Percentiles rank a stretch among this genome's conserved stretches.
Evolutionary conservation across 2,888 invertebrate species (phyloP).

Genomic region (Leucozona laternaria): DNA sequence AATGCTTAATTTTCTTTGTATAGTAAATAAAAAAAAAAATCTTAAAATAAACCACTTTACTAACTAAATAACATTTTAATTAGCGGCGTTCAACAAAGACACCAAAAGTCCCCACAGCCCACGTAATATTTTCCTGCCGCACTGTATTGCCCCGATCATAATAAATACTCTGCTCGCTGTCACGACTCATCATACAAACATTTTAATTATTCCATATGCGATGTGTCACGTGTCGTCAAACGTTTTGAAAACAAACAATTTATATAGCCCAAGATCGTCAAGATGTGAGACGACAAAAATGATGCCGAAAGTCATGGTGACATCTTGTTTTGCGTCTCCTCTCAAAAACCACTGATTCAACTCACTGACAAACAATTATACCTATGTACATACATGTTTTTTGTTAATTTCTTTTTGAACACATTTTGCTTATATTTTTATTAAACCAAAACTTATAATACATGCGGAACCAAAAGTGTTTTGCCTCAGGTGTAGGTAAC

Average conservation of each 20-base stretch:
- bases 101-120: constrained; percentile 12
- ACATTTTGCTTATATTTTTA: background rate
- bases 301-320: constrained; percentile 35
- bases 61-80: constrained; percentile 1
- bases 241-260: constrained; percentile 24
- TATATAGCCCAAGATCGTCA: constrained; percentile 14
- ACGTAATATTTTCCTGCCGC: background rate
- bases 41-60: background rate
- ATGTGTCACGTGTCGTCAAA: constrained; percentile 36
- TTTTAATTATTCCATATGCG: constrained; percentile 9
- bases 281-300: background rate
- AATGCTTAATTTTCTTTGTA: no score
- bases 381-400: background rate
- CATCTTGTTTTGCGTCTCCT: constrained; percentile 28
- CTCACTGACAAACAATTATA: background rate
- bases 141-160: constrained; percentile 21
- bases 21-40: background rate
- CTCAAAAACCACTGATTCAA: background rate
- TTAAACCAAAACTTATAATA: background rate
- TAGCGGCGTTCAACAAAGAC: constrained; percentile 13
- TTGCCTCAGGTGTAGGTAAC: constrained; percentile 14
- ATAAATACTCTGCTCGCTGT: background rate
- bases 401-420: background rate
- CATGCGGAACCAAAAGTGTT: background rate
- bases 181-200: background rate